Percentiles rank a stretch among this genome's conserved stretches.
Evolutionary conservation across 2,113 vertebrate species (phyloP).

Genomic region (Caretta caretta): DNA sequence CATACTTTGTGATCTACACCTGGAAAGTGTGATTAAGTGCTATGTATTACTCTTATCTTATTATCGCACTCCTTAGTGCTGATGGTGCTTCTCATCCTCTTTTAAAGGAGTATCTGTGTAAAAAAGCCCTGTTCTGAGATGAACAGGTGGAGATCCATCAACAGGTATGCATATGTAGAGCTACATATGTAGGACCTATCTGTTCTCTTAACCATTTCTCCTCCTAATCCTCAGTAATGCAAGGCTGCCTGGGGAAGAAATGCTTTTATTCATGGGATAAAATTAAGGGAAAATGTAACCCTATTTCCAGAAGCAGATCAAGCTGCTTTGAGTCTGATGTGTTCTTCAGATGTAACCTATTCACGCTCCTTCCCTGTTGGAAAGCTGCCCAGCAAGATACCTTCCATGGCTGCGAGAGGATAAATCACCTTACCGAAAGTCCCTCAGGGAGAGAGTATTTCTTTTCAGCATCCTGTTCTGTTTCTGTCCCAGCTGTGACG

Average conservation of each 20-base stretch:
- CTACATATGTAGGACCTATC: background rate
- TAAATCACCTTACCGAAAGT: slow-evolving; percentile 81
- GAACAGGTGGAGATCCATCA: background rate
- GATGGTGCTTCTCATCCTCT: background rate
- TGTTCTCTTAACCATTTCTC: background rate
- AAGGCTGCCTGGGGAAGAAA: background rate
- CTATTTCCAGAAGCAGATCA: background rate
- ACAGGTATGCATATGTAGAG: background rate
- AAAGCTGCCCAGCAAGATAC: background rate
- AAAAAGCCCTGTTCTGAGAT: background rate
- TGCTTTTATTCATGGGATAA: background rate
- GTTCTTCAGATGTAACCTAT: background rate
- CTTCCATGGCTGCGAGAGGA: background rate
- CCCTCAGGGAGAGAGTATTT: slow-evolving; percentile 87
- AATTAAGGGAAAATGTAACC: background rate
- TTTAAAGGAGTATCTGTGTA: background rate
- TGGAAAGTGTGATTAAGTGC: background rate
- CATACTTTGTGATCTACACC: background rate
- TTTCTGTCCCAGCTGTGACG: accelerated
- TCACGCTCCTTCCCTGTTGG: background rate
- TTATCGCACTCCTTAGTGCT: background rate
- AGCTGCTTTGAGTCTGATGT: background rate
- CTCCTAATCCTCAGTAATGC: background rate
- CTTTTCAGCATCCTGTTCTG: background rate
- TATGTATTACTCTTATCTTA: background rate